These are phyloP conservation scores for Pseudonaja textilis DNA, from an alignment of 2,113 vertebrate genomes.

Conservation along the genomic window DNA sequence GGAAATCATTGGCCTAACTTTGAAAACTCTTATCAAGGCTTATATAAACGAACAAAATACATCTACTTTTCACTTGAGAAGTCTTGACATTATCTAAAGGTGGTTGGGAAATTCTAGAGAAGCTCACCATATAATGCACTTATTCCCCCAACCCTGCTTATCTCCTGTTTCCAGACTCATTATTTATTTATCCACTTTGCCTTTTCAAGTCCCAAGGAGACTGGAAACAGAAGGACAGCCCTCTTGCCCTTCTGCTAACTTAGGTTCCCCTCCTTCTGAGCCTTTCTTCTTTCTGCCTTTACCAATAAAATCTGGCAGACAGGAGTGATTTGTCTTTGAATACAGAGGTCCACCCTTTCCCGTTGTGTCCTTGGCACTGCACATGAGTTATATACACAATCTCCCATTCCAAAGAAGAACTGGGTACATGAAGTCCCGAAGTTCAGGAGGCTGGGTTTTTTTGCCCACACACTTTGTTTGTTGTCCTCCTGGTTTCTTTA, in stretches of 20 bases:
- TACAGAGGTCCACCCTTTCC: background rate
- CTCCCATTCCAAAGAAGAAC: background rate
- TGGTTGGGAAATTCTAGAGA: background rate
- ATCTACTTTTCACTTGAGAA: background rate
- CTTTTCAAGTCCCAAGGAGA: background rate
- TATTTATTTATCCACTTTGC: background rate
- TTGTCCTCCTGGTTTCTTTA: background rate
- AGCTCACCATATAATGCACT: background rate
- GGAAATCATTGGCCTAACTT: background rate
- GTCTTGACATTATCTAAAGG: background rate
- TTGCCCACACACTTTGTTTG: background rate
- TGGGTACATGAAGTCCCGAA: background rate
- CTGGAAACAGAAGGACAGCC: background rate
- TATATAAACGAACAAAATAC: background rate
- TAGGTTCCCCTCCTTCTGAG: background rate
- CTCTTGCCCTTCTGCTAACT: background rate
- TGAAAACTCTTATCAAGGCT: background rate
- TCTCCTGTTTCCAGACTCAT: background rate
- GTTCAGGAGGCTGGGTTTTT: background rate
- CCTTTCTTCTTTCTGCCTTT: background rate
- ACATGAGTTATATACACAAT: background rate
- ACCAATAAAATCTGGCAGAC: background rate
- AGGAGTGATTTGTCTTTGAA: background rate
- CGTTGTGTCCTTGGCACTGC: background rate
- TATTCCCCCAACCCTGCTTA: background rate